Evolutionary conservation across 2,888 invertebrate species (phyloP), one percentile per base, ranked within the genome.

Genomic region (Mythimna lalbum): DNA sequence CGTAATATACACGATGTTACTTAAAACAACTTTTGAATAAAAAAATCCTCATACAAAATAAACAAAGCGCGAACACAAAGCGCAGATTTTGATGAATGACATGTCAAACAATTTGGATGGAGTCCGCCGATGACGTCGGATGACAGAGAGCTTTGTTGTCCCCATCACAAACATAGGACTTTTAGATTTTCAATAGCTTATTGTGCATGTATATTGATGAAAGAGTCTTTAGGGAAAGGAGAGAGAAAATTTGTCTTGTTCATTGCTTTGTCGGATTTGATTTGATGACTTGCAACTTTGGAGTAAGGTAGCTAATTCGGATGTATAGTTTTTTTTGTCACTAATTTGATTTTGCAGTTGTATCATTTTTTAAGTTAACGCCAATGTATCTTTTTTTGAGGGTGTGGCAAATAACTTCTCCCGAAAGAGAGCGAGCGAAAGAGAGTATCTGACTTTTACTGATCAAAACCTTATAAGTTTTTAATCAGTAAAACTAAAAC

Each of bases 71-170:
- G 14, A 61, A 47, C 53, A 63, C 63, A 63, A 63, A 60, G 57
- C 39, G n/a, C 52, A 17, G 57, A 67, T 74, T 69, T 71, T 80
- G 75, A 80, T 80, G 64, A 80, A 80, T 79, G 70, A 79, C 69
- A 61, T 69, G 80, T 71, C 83, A 71, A 82, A 82, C 65, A 78
- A 78, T 82, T 82, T 73, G 64, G 68, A 70, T 68, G 60, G 63
- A 80, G 66, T 55, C 23, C 64, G 62, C 7, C 47, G 33, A 60
- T 71, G 80, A 71, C 66, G 65, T 62, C 52, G 31, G 31, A 50
- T 50, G 69, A 76, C 75, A 80, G 57, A 75, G 63, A 52, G 63
- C 71, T 82, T 71, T 80, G 80, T 71, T 74, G 67, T 66, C 50
- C 60, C 47, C 36, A 53, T 62, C 62, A 52, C 61, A 82, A 78